Conservation (phyloP, 2,888 invertebrate genomes). For the Leptopilina drosophilae region DNA sequence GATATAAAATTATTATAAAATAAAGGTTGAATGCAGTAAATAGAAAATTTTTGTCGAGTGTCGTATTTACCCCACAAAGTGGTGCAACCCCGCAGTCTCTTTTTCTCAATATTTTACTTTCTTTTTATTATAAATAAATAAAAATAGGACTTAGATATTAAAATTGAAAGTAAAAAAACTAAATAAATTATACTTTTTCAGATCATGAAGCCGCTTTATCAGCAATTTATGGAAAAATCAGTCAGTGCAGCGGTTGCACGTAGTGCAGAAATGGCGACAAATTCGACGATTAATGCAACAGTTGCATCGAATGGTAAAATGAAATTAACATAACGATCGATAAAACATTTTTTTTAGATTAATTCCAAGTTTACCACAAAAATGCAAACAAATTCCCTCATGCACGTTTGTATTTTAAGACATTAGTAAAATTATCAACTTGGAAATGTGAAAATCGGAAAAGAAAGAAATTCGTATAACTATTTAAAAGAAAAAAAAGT, state of each 20-base stretch:
- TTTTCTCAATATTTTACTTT: too few relatives aligned
- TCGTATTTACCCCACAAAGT: too few relatives aligned
- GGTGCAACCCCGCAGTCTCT: too few relatives aligned
- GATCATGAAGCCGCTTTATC: constrained; percentile 91
- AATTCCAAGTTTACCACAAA: constrained; percentile 7
- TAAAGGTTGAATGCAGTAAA: too few relatives aligned
- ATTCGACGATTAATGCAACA: constrained; percentile 76
- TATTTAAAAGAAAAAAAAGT: not conserved
- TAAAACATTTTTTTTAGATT: constrained; percentile 43
- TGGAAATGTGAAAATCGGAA: constrained; percentile 49
- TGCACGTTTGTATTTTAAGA: constrained; percentile 8
- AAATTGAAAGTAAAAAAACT: not conserved
- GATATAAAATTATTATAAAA: too few relatives aligned
- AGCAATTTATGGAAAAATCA: constrained; percentile 88
- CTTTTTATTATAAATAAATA: too few relatives aligned
- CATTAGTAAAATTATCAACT: constrained; percentile 7
- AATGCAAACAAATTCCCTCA: too few relatives aligned
- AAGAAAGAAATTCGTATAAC: constrained; percentile 45
- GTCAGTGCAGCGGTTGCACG: constrained; percentile 89
- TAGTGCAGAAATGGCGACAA: constrained; percentile 85
- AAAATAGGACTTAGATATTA: too few relatives aligned
- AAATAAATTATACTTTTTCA: constrained; percentile 71
- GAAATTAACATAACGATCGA: constrained; percentile 81
- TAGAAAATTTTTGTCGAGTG: too few relatives aligned
- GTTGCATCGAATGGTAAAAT: constrained; percentile 80